Percentiles rank a stretch among this genome's conserved stretches.
Evolutionary conservation across 2,797 vertebrate genomes (phyloP).

Genomic region (Clamator glandarius): DNA sequence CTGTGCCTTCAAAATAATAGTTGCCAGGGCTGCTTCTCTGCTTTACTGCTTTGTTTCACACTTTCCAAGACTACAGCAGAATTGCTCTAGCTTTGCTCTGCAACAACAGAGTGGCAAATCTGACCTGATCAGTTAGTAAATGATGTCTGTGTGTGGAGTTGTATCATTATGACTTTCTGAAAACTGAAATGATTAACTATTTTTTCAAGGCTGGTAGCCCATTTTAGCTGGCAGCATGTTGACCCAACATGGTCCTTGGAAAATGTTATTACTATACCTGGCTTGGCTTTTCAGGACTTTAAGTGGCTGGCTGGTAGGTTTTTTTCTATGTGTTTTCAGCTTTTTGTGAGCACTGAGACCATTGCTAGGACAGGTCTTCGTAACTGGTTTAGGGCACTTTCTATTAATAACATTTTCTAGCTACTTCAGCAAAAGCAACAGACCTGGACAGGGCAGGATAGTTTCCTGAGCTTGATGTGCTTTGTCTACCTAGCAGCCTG

Average conservation of each 20-base stretch:
- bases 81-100: neutral
- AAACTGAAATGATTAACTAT: neutral
- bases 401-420: neutral
- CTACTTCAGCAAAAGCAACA: neutral
- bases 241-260: neutral
- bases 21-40: neutral
- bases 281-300: neutral
- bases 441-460: neutral
- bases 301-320: neutral
- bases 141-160: neutral
- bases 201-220: neutral
- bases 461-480: neutral
- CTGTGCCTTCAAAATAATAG: neutral
- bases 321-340: neutral
- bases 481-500: neutral
- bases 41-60: neutral
- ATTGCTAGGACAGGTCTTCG: neutral
- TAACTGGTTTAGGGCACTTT: neutral
- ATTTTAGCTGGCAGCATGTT: neutral
- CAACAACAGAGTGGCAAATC: neutral
- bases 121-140: neutral
- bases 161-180: neutral
- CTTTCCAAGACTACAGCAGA: neutral
- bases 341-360: neutral
- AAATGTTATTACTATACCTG: neutral